These are phyloP conservation scores for Anguilla obscura DNA, from an alignment of 2,797 vertebrate species.

Conservation along the genomic window DNA sequence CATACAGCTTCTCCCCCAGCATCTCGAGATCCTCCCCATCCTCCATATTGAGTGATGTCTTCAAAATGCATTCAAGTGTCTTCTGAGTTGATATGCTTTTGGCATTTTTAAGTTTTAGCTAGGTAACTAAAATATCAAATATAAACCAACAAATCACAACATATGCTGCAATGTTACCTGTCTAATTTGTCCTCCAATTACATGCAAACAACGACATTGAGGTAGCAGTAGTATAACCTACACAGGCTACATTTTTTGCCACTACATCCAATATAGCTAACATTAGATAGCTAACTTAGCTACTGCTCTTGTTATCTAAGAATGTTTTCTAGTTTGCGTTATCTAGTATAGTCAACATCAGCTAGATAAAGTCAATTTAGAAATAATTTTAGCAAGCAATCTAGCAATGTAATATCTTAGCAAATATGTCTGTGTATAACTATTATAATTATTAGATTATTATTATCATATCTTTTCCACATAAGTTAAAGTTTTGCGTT, in stretches of 20 bases:
- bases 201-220: neutral
- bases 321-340: neutral
- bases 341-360: neutral
- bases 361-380: neutral
- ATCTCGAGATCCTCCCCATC: conserved; percentile 65
- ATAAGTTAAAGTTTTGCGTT: neutral
- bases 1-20: conserved; percentile 73
- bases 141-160: neutral
- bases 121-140: neutral
- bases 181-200: neutral
- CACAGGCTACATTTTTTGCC: neutral
- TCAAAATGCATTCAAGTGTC: neutral
- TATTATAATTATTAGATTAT: neutral
- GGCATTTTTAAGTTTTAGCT: neutral
- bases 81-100: neutral
- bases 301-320: neutral
- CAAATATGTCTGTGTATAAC: neutral
- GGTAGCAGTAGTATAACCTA: neutral
- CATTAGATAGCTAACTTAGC: neutral
- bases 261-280: neutral
- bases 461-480: neutral
- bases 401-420: neutral
- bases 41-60: conserved; percentile 57
- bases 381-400: neutral
- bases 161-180: neutral